phyloP scores from a whole-genome alignment of 2,113 vertebrate genomes.

The Conger conger region DNA sequence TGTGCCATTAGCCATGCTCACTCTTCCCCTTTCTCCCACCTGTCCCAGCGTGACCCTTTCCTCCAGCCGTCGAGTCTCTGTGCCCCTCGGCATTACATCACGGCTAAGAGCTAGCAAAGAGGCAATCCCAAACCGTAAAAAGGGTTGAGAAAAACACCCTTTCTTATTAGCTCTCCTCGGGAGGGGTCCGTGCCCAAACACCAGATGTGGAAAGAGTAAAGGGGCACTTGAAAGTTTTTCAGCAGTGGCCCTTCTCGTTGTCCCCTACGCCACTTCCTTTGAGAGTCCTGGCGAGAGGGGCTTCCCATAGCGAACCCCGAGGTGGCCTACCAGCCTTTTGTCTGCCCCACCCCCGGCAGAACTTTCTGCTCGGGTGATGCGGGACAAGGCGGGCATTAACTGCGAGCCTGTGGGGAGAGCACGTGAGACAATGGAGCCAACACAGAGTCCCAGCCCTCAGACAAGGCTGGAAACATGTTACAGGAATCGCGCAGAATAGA shows the following conservation, averaged over 20 bases:
- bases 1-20: not conserved
- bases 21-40: constrained; percentile 7
- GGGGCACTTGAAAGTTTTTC: constrained; percentile 55
- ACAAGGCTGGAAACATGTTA: constrained; percentile 93
- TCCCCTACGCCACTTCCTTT: constrained; percentile 70
- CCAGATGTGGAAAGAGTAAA: constrained; percentile 58
- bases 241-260: constrained; percentile 54
- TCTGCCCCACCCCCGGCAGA: constrained; percentile 74
- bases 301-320: constrained; percentile 78
- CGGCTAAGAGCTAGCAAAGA: constrained; percentile 58
- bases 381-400: constrained; percentile 96
- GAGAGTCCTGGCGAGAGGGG: constrained; percentile 68
- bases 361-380: constrained; percentile 86
- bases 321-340: constrained; percentile 84
- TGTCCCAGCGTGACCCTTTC: constrained; percentile 1
- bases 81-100: constrained; percentile 21
- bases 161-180: not conserved
- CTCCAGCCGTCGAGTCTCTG: not conserved
- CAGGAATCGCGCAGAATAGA: constrained; percentile 88
- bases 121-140: constrained; percentile 43
- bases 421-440: constrained; percentile 84
- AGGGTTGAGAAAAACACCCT: constrained; percentile 22
- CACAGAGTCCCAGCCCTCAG: constrained; percentile 84
- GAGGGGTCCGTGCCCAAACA: constrained; percentile 52
- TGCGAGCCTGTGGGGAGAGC: constrained; percentile 80